Percentiles rank a stretch among this genome's conserved stretches.
phyloP scores from a whole-genome alignment of 2,113 vertebrate genomes.

The Engystomops pustulosus region DNA sequence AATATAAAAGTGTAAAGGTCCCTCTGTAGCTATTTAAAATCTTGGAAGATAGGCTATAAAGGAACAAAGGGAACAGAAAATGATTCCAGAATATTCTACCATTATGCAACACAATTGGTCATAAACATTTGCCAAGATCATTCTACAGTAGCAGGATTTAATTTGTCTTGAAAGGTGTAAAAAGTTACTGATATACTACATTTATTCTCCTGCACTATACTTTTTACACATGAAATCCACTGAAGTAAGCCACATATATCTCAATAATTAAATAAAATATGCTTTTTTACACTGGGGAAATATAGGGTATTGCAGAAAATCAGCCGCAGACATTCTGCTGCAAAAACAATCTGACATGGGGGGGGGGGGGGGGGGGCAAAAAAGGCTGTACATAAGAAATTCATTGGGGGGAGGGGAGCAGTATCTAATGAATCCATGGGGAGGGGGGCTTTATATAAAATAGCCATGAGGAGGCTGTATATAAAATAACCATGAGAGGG shows the following conservation, averaged over 20 bases:
- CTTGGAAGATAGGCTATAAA: constrained; percentile 1
- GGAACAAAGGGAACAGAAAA: neutral
- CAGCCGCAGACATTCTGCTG: no score
- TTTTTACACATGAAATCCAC: neutral
- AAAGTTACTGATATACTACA: constrained; percentile 23
- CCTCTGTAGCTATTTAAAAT: neutral
- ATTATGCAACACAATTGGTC: constrained; percentile 23
- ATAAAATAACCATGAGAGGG: no score
- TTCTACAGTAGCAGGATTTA: constrained; percentile 8
- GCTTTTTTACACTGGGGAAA: no score
- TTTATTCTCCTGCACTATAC: neutral
- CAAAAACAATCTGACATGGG: no score
- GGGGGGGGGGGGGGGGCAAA: no score
- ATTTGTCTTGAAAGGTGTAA: constrained; percentile 11
- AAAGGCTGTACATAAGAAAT: no score
- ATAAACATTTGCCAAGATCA: neutral
- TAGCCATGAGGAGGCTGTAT: no score
- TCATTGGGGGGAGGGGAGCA: no score
- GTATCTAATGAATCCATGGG: no score
- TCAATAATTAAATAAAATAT: no score
- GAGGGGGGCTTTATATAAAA: no score
- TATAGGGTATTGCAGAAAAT: neutral
- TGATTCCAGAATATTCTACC: neutral
- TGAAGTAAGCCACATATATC: neutral
- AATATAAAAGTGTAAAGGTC: constrained; percentile 1